Conservation (phyloP, 64 coral and sea anemone genomes). For the Stichodactyla helianthus region DNA sequence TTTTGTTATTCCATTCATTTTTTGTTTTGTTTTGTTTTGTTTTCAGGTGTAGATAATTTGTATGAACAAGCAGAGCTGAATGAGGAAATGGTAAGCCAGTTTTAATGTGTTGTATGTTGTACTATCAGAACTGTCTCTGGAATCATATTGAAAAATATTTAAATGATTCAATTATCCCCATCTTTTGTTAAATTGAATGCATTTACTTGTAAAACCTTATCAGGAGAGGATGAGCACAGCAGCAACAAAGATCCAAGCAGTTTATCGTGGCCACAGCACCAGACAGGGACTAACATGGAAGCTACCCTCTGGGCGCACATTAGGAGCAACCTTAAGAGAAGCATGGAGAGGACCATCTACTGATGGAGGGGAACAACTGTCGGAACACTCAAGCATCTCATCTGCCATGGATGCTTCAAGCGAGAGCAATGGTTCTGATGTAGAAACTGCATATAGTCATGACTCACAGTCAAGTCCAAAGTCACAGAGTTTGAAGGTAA, state of each 20-base stretch:
- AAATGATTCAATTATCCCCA: background rate
- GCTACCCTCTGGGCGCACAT: conserved; percentile 79
- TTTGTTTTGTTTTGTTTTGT: background rate
- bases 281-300: conserved; percentile 86
- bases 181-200: too few relatives aligned
- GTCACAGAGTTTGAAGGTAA: conserved; percentile 11
- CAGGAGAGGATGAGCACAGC: conserved; percentile 53
- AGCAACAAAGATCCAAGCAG: conserved; percentile 92
- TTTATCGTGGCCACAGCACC: conserved; percentile 80
- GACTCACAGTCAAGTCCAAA: background rate
- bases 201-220: background rate
- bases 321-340: conserved; percentile 62
- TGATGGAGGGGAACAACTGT: background rate
- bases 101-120: background rate
- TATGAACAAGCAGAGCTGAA: conserved; percentile 91
- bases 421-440: conserved; percentile 51
- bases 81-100: conserved; percentile 62
- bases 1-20: background rate
- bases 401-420: conserved; percentile 40
- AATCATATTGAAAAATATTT: background rate
- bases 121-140: too few relatives aligned
- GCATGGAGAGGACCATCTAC: conserved; percentile 35
- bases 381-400: conserved; percentile 32
- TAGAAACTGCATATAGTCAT: conserved; percentile 32
- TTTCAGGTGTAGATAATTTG: conserved; percentile 74